Evolutionary conservation across 1,140 invertebrate genomes (phyloP).

Genomic region (Stegodyphus dumicola): DNA sequence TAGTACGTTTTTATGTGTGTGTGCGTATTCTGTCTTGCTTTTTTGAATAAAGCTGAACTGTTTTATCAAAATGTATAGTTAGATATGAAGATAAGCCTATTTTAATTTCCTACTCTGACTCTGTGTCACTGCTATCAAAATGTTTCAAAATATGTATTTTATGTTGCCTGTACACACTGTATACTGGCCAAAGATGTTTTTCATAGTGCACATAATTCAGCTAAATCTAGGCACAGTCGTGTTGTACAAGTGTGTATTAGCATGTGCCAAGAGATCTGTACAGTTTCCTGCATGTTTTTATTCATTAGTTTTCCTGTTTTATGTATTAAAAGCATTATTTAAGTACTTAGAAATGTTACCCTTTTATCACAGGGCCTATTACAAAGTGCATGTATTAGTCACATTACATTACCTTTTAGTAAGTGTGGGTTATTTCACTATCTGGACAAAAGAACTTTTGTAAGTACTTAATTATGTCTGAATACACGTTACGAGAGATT

Average conservation of each 20-base stretch:
- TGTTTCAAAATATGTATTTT: background rate
- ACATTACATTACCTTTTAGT: constrained; percentile 3
- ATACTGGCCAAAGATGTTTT: constrained; percentile 9
- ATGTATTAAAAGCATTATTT: constrained; percentile 11
- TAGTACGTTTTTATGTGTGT: background rate
- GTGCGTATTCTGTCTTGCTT: background rate
- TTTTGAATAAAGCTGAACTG: background rate
- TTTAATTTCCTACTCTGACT: background rate
- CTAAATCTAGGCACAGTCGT: constrained; percentile 9
- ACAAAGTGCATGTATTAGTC: constrained; percentile 16
- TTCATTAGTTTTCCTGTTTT: background rate
- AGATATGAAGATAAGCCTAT: background rate
- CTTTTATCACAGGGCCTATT: background rate
- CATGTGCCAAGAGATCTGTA: background rate
- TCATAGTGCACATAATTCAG: constrained; percentile 12
- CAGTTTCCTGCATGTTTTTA: background rate
- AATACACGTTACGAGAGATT: constrained; percentile 1
- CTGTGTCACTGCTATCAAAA: background rate
- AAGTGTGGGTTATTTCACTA: constrained; percentile 4
- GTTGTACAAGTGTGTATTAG: constrained; percentile 17
- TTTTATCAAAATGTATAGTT: constrained; percentile 16
- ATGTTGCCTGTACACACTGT: constrained; percentile 4
- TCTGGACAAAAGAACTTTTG: background rate
- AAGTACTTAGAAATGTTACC: constrained; percentile 5
- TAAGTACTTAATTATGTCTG: constrained; percentile 8